phyloP scores from a whole-genome alignment of 2,113 vertebrate species.

The Mungos mungo region DNA sequence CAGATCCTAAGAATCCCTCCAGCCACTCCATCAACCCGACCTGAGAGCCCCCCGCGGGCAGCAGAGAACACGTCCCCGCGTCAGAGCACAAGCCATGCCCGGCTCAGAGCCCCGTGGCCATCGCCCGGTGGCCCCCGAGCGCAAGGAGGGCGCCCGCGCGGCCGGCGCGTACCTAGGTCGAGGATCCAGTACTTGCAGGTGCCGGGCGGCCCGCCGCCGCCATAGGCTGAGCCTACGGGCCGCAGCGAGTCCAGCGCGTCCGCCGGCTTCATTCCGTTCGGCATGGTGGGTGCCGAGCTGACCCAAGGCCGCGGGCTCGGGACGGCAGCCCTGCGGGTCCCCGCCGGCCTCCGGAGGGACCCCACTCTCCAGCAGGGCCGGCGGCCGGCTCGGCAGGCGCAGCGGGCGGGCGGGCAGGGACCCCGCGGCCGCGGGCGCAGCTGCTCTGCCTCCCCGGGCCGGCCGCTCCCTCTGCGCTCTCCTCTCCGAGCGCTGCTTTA shows the following conservation, averaged over 20 bases:
- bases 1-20: background rate
- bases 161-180: slow-evolving; percentile 90
- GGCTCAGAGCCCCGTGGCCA: background rate
- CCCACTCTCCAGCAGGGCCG: slow-evolving; percentile 13
- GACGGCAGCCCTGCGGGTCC: background rate
- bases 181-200: slow-evolving; percentile 98
- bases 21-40: fast-evolving
- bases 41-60: background rate
- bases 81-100: background rate
- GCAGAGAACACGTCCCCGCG: background rate
- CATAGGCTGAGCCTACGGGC: slow-evolving; percentile 86
- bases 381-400: background rate
- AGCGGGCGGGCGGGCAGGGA: background rate
- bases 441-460: slow-evolving; percentile 62
- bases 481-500: slow-evolving; percentile 82
- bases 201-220: slow-evolving; percentile 83
- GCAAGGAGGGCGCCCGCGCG: background rate
- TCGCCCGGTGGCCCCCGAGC: background rate
- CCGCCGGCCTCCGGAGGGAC: background rate
- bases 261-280: slow-evolving; percentile 88
- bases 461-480: slow-evolving; percentile 80
- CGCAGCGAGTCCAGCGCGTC: slow-evolving; percentile 87
- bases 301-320: background rate
- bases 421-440: slow-evolving; percentile 34
- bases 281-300: slow-evolving; percentile 84